Evolutionary conservation across 2,888 invertebrate genomes (phyloP), one percentile per base, ranked within the genome.

Genomic region (Gisinianus flammeolus): DNA sequence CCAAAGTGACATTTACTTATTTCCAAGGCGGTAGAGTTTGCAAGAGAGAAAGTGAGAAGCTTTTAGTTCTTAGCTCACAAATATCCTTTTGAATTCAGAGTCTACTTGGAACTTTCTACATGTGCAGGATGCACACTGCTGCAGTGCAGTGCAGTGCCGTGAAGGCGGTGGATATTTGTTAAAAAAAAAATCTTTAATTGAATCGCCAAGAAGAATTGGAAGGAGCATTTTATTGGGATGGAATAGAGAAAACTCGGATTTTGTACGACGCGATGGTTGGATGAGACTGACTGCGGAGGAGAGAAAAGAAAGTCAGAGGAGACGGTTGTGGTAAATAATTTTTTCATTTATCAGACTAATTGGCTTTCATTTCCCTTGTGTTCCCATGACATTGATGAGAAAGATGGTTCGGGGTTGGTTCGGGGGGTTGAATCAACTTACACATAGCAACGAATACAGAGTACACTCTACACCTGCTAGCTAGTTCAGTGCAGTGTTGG

Each of bases 311-410:
- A 44, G 33, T 24, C 44, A 68, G 68, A 35, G 28, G 68, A 64
- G 56, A 19, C 5, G 54, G 35, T 35, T 35, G 12, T 31, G 33
- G 73, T 12, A 31, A 35, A 67, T 73, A 66, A 74, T 66, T 73
- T 74, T 74, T 66, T 74, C 67, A 74, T 74, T 74, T 64, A 33
- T 33, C 26, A 35, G 22, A 66, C 74, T 74, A 74, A 74, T 74
- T 74, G 74, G 64, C 74, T 74, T 74, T 66, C 66, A 64, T 74
- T 28, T 74, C 66, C 74, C 74, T 64, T 44, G 64, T 74, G 74
- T 24, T 19, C 26, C 52, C 19, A 26, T 74, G 74, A 74, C 74
- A 74, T 66, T 74, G 74, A 74, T 67, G 66, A 66, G 66, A 35
- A 24, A 52, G 26, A 22, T 28, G n/a, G 33, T 56, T 28, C 28